Evolutionary conservation across 2,113 vertebrate species (phyloP), one percentile per base, ranked within the genome.

Genomic region (Megalops atlanticus): DNA sequence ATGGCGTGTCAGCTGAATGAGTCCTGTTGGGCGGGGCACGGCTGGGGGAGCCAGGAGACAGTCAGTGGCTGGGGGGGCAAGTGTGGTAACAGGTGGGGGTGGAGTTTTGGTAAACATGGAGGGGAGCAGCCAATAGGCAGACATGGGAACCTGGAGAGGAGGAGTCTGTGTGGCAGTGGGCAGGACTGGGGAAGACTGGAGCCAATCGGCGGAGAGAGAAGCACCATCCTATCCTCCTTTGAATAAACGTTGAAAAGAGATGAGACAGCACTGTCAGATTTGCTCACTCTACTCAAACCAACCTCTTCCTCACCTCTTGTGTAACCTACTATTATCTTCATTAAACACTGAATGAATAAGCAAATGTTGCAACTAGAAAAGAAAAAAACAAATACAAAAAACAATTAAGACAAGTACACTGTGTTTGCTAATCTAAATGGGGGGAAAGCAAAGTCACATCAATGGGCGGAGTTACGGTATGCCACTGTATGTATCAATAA

Each of bases 81-180:
- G n/a, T 45, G n/a, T 27, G 47, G 54, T 47, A 58, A 38, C 24
- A 27, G 4, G 15, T 21, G 43, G 27, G 31, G 77, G 15, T n/a
- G 80, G 64, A 64, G 4, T 45, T 80, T 52, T 12, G 47, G 27
- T 24, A 74, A 12, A 68, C 24, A 39, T 73, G 47, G 74, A 38
- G 77, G 35, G 76, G 45, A 58, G 16, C 15, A 77, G 76, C 47
- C 49, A 77, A 24, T 24, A 12, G 80, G 58, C 41, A 41, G 45
- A 39, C 72, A 36, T 40, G 10, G 10, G 6, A 75, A 79, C 18
- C 38, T 47, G 27, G 24, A 38, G 4, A 79, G 38, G 43, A 27
- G 38, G 38, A 69, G n/a, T 45, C 58, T 79, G 58, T 58, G 36
- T 6, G 38, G 36, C 39, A 72, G 35, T 18, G 45, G 39, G 36